Base-by-base conservation (phyloP, 2,888 invertebrate genomes). In the Laothoe populi region DNA sequence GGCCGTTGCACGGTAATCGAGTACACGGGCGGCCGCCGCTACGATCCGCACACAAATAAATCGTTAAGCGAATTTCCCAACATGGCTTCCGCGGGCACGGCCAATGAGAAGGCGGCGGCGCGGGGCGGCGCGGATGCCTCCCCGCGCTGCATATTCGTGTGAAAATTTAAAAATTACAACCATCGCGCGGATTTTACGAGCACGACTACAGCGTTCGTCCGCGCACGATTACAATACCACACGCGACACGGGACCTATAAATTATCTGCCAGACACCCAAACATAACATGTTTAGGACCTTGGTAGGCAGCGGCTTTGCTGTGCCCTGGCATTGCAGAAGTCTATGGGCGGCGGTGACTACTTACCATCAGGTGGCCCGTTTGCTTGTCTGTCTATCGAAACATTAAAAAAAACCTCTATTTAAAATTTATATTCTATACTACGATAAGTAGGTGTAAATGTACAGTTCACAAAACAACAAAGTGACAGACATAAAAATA, bases 21-120 rank as follows among this genome's bases (percentile, higher is more conserved):
- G 74, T 74, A 63, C 77, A 73, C 81, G 79, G 71, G 77, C 77
- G 77, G 72, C 70, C 71, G 70, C 64, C 72, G 77, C 71, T 75
- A 70, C 81, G 79, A 79, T 81, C 79, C 79, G 84, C 80, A 82
- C 83, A 87, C 82, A 85, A 88, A 88, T 86, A 88, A 87, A 88
- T 87, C 84, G 86, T 86, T 84, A 83, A 84, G 83, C 81, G 84
- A 86, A 84, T 88, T 89, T 87, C 82, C 88, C 87, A 89, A 88
- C 84, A 90, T 88, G 88, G 89, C 89, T 86, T 84, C 88, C 87
- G 77, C 79, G 81, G 75, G 75, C 74, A 75, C 73, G 78, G 80
- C 79, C 83, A 79, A 81, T 79, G 78, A 81, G 79, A 75, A 75
- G 81, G 67, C 70, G 75, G 77, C 69, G 78, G 75, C 53, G 53